phyloP scores from a whole-genome alignment of 2,888 invertebrate species.

The Oxyteleia sp. region DNA sequence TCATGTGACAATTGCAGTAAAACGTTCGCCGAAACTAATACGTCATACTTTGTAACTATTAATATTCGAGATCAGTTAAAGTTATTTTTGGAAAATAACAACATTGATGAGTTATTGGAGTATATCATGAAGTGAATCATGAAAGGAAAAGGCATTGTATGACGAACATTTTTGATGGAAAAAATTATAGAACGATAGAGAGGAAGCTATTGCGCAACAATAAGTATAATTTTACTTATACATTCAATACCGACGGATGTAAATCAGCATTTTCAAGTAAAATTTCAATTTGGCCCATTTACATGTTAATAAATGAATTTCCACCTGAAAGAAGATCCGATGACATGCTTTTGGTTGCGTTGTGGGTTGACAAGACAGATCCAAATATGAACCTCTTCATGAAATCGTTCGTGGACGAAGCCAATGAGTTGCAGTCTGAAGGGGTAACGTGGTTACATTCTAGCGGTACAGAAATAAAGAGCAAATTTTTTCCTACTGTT shows the following conservation, averaged over 20 bases:
- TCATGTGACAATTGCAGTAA: too few relatives aligned
- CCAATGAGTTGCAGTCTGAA: constrained; percentile 13
- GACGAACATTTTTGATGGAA: constrained; percentile 18
- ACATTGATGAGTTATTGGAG: constrained; percentile 14
- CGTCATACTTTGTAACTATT: constrained; percentile 18
- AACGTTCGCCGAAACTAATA: not conserved
- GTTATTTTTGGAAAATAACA: constrained; percentile 25
- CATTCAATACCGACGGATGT: constrained; percentile 33
- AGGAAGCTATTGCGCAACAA: not conserved
- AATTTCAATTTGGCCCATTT: constrained; percentile 42
- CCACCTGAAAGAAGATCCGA: not conserved
- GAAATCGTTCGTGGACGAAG: constrained; percentile 25
- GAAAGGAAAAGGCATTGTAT: not conserved
- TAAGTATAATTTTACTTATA: constrained; percentile 32
- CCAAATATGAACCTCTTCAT: constrained; percentile 46
- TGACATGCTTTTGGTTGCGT: constrained; percentile 3
- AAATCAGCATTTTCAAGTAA: constrained; percentile 32
- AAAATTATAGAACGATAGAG: constrained; percentile 3
- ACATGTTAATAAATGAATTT: constrained; percentile 16
- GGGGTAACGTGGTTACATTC: constrained; percentile 30
- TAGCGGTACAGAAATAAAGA: constrained; percentile 7
- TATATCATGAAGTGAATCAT: not conserved
- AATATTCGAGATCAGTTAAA: constrained; percentile 5
- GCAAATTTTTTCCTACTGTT: constrained; percentile 19
- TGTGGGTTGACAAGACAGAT: constrained; percentile 46